These are phyloP conservation scores for Redunca redunca DNA, from an alignment of 2,113 vertebrate genomes.

Conservation along the genomic window DNA sequence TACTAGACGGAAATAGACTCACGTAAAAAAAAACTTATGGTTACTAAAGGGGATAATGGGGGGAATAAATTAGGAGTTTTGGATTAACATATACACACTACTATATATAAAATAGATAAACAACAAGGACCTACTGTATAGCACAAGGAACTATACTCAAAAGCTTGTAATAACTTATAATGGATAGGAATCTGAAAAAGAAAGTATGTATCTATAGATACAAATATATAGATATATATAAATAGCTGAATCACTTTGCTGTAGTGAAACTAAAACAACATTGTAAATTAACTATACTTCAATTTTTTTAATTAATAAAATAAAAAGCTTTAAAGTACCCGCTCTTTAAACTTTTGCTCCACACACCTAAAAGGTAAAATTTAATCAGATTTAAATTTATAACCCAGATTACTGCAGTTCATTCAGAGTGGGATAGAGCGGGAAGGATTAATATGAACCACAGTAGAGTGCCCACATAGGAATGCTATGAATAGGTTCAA, in stretches of 20 bases:
- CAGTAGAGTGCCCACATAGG: background rate
- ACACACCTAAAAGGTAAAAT: background rate
- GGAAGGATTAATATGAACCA: background rate
- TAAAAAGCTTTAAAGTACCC: background rate
- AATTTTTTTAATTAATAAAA: background rate
- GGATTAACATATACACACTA: background rate
- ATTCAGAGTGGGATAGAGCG: background rate
- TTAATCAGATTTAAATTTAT: slow-evolving; percentile 3
- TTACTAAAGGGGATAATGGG: background rate
- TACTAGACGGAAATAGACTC: background rate
- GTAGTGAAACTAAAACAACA: background rate
- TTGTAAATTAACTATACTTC: background rate
- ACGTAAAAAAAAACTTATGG: background rate
- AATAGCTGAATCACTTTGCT: background rate
- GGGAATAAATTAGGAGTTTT: background rate
- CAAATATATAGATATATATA: background rate
- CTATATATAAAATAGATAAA: background rate
- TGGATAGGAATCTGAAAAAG: background rate
- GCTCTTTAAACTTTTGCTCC: background rate
- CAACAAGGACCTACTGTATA: background rate
- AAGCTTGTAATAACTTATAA: background rate
- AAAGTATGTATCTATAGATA: background rate
- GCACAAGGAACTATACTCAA: background rate
- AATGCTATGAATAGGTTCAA: background rate
- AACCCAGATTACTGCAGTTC: background rate